Evolutionary conservation across 2,888 invertebrate genomes (phyloP), one percentile per base, ranked within the genome.

Genomic region (Eilema sororculum): DNA sequence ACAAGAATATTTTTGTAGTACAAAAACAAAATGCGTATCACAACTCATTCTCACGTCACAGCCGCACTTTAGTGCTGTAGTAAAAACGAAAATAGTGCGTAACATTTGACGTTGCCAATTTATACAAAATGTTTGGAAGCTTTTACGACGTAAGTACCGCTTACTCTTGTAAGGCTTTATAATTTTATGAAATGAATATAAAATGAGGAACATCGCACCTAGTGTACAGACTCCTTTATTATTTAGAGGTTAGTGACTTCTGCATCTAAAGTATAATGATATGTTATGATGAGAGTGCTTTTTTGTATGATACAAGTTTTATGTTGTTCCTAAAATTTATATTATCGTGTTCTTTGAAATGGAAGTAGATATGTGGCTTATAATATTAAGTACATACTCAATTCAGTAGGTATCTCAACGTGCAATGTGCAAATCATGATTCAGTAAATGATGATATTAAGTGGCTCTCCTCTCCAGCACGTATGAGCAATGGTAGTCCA

Each of bases 41-140:
- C 67, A 60, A 65, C 10, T 72, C 56, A 65, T 80, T 76, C 65
- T 25, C 78, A 76, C 67, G 65, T 72, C 58, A 60, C 66, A 62
- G 46, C 64, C 20, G 61, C 20, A 37, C 68, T 70, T 69, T 72
- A 69, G 41, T 72, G 46, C 56, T 41, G 74, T 75, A 77, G 70
- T 81, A 82, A 80, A 81, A 78, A 71, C 73, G 22, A 65, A 75
- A 80, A 82, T 80, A 80, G 78, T 80, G 75, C 73, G 75, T 80
- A 70, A 65, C 65, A 68, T 56, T 75, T 73, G 66, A 69, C 65
- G 41, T 46, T 65, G 58, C 67, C 74, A 82, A 75, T 74, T 78
- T 72, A 60, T 37, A 33, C 58, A 58, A 59, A 60, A 70, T 56
- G 65, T 59, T 68, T 67, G 28, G 41, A 59, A 69, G 69, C 67